These are phyloP conservation scores for Hormiphora californensis DNA, from an alignment of 37 sponge, comb jelly and placozoan genomes.

Conservation along the genomic window DNA sequence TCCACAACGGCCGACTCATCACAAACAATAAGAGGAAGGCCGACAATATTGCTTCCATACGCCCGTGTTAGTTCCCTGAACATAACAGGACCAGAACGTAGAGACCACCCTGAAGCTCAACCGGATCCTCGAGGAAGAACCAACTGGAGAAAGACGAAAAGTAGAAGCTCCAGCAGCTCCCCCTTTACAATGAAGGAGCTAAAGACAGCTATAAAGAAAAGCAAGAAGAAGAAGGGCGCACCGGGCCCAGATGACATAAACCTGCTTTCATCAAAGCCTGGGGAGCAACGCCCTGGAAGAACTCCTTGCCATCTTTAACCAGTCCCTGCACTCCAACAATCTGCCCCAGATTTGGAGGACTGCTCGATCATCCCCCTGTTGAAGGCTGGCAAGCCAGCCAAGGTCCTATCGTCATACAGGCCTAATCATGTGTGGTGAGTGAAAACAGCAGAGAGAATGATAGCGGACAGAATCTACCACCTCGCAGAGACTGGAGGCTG, in stretches of 20 bases:
- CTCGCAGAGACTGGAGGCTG: background rate
- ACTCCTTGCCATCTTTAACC: background rate
- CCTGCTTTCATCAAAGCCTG: background rate
- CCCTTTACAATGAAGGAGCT: background rate
- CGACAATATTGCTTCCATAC: background rate
- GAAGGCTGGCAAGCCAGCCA: background rate
- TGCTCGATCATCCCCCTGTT: background rate
- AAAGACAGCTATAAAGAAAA: background rate
- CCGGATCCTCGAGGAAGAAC: background rate
- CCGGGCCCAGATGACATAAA: background rate
- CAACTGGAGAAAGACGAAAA: background rate
- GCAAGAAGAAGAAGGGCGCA: background rate
- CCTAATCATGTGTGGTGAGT: constrained; percentile 14
- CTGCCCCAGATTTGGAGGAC: background rate
- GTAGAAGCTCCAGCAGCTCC: no score
- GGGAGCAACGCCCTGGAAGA: background rate
- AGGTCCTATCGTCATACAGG: background rate
- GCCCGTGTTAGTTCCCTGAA: background rate
- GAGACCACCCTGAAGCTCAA: background rate
- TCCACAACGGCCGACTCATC: background rate
- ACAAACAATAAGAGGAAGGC: background rate
- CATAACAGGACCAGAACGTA: no score
- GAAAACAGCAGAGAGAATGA: background rate
- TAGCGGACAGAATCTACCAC: background rate
- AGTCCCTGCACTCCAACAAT: background rate